Evolutionary conservation across 2,113 vertebrate genomes (phyloP).

Genomic region (Lanius ludovicianus): DNA sequence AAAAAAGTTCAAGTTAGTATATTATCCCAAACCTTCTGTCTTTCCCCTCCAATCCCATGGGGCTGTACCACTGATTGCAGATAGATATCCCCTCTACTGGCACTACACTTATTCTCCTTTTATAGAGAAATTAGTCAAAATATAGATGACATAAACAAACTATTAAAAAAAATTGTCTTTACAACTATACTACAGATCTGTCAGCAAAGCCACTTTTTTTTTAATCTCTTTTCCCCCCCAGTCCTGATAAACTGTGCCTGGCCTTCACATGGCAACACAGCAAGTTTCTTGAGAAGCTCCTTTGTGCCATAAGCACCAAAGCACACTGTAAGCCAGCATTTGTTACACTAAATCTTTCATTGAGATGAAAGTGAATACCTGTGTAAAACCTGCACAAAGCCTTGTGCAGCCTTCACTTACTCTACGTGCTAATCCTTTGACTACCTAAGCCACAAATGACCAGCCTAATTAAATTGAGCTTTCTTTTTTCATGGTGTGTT

Average conservation of each 20-base stretch:
- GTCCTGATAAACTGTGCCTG: neutral
- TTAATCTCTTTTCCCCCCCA: neutral
- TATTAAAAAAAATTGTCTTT: neutral
- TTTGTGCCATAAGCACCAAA: neutral
- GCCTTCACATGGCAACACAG: neutral
- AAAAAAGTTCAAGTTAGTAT: neutral
- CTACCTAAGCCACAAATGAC: conserved; percentile 31
- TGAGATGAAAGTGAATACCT: conserved; percentile 52
- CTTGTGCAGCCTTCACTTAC: conserved; percentile 4
- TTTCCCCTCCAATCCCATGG: neutral
- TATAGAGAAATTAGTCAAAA: neutral
- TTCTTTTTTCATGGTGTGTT: conserved; percentile 14
- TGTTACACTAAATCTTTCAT: conserved; percentile 40
- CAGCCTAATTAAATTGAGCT: conserved; percentile 58
- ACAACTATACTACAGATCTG: neutral
- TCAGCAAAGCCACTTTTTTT: neutral
- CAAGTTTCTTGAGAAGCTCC: neutral
- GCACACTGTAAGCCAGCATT: neutral
- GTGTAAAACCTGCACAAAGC: conserved; percentile 43
- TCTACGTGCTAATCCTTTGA: conserved; percentile 40
- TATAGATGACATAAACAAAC: neutral
- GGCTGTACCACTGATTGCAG: neutral
- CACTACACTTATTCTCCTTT: neutral
- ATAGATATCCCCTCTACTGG: neutral
- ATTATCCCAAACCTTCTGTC: neutral